phyloP scores from a whole-genome alignment of 2,113 vertebrate species.

The Podilymbus podiceps region DNA sequence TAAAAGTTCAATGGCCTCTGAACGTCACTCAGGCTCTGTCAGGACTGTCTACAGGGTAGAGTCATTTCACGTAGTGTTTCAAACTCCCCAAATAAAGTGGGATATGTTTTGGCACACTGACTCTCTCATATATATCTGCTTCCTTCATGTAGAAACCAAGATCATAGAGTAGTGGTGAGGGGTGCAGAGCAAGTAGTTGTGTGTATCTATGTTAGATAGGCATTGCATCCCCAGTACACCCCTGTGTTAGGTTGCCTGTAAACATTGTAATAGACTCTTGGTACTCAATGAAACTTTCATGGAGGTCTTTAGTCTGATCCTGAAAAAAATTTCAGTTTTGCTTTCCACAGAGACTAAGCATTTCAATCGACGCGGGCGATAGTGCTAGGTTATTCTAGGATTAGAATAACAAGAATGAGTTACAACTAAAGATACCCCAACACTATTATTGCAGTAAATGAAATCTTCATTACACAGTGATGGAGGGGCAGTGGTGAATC shows the following conservation, averaged over 20 bases:
- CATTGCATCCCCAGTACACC: not conserved
- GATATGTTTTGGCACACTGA: not conserved
- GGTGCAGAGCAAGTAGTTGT: not conserved
- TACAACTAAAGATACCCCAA: not conserved
- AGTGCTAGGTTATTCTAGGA: not conserved
- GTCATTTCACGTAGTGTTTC: not conserved
- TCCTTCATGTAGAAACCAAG: not conserved
- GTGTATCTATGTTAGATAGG: not conserved
- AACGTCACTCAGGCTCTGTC: not conserved
- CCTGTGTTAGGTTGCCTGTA: not conserved
- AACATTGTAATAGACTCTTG: fast-evolving
- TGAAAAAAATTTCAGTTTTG: not conserved
- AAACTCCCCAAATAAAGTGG: not conserved
- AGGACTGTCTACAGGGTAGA: not conserved
- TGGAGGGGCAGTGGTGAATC: fast-evolving
- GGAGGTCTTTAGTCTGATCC: not conserved
- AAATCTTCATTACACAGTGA: not conserved
- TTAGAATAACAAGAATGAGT: not conserved
- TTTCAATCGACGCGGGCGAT: not conserved
- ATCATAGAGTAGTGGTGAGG: not conserved
- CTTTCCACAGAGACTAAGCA: not conserved
- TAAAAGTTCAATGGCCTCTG: not conserved
- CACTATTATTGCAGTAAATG: not conserved
- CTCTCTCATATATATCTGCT: not conserved
- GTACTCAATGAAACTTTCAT: fast-evolving